Percentiles rank a stretch among this genome's conserved stretches.
These are phyloP conservation scores for Acanthopleura granulata DNA, from an alignment of 2,888 invertebrate species.

Conservation along the genomic window DNA sequence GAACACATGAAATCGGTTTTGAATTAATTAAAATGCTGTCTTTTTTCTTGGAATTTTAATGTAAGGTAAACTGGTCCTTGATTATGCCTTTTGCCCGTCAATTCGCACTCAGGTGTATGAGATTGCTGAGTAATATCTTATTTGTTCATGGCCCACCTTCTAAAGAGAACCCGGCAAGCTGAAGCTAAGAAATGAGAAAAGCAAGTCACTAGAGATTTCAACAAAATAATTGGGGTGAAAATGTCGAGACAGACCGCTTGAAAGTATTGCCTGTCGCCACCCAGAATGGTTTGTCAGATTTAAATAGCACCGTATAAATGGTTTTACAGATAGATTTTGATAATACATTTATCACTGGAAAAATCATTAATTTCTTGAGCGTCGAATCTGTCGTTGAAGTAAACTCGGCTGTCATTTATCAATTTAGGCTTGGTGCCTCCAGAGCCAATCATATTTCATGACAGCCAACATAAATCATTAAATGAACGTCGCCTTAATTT, in stretches of 20 bases:
- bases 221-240: not conserved
- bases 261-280: too few relatives aligned
- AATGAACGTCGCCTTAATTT: not conserved
- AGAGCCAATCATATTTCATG: not conserved
- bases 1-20: too few relatives aligned
- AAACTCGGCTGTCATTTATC: constrained; percentile 15
- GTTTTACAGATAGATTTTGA: constrained; percentile 3
- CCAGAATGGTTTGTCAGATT: not conserved
- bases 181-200: too few relatives aligned
- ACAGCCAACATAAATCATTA: constrained; percentile 3
- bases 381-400: not conserved
- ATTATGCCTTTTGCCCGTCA: too few relatives aligned
- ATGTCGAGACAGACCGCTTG: not conserved
- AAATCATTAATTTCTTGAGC: constrained; percentile 5
- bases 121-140: too few relatives aligned
- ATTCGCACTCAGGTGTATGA: too few relatives aligned
- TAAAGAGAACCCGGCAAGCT: too few relatives aligned
- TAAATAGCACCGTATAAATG: constrained; percentile 4
- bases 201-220: not conserved
- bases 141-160: too few relatives aligned
- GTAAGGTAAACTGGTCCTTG: too few relatives aligned
- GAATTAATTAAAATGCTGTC: too few relatives aligned
- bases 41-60: too few relatives aligned
- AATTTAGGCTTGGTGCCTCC: not conserved
- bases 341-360: not conserved